Evolutionary conservation across 2,888 invertebrate genomes (phyloP), one percentile per base, ranked within the genome.

Genomic region (Dolomedes plantarius): DNA sequence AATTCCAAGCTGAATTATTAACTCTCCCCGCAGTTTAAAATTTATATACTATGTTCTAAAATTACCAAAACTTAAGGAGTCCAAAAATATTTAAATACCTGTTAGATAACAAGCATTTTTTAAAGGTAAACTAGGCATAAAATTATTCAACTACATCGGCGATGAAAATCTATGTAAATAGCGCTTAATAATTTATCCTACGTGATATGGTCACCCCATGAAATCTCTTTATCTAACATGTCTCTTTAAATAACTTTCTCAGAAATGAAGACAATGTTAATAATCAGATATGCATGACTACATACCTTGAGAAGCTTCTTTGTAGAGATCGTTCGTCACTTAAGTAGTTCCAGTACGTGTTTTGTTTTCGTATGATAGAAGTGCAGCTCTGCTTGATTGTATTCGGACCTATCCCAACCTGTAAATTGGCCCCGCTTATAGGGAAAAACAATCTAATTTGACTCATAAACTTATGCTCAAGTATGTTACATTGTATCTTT

Each of bases 201-300:
- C 56, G 56, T 56, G 56, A 23, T 23, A 56, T 23, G 56, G 56
- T 56, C 56, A 56, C 56, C 56, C 56, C 56, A 23, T 23, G 23
- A 23, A 23, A 23, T 16, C 23, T 23, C 23, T 23, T 16, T 56
- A 56, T 56, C 56, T 56, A 5, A 3, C 23, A 5, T 23, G 56
- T 56, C 56, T 6, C 56, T 56, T 11, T 56, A 56, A 56, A 56
- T 5, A 56, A 23, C 56, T 56, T 56, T 56, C 23, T 0, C 19
- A 1, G 19, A 23, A 56, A 56, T 56, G 1, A 23, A 56, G 56
- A 56, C 56, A 56, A 56, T 56, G 56, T 56, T 19, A 56, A 56
- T 56, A 56, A 56, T 56, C 56, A 11, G 56, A 56, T 11, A 56
- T 56, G 56, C 56, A 56, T 56, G 56, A 56, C 56, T 56, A 23